Percentiles rank a stretch among this genome's conserved stretches.
phyloP scores from a whole-genome alignment of 2,888 invertebrate genomes.

The Galerucella pusilla region DNA sequence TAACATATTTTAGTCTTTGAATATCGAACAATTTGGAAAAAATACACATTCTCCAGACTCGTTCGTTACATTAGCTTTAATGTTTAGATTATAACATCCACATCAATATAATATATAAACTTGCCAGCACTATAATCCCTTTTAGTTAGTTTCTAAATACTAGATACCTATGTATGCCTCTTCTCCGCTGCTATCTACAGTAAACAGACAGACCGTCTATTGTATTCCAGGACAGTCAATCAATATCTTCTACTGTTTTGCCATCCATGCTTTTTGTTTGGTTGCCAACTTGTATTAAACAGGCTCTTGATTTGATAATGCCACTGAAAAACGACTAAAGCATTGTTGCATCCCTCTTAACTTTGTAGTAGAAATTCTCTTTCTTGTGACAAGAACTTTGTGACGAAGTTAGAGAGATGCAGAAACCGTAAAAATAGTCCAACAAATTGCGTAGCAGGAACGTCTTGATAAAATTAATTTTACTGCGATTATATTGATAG shows the following conservation, averaged over 20 bases:
- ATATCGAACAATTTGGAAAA: too few relatives aligned
- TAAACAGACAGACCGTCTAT: conserved; percentile 46
- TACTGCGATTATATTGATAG: too few relatives aligned
- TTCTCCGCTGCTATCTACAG: conserved; percentile 45
- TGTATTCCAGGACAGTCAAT: conserved; percentile 49
- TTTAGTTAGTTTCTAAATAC: conserved; percentile 30
- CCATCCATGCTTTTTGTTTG: conserved; percentile 54
- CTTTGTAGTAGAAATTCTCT: conserved; percentile 19
- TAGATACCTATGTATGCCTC: conserved; percentile 44
- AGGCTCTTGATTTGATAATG: conserved; percentile 54
- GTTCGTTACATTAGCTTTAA: too few relatives aligned
- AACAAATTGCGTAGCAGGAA: not conserved
- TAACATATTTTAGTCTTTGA: too few relatives aligned
- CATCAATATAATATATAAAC: conserved; percentile 1
- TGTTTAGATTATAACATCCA: not conserved
- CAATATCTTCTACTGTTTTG: conserved; percentile 52
- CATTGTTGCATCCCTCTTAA: conserved; percentile 29
- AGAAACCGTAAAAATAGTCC: not conserved
- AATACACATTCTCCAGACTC: too few relatives aligned
- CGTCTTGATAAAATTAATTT: not conserved
- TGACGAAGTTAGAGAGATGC: not conserved
- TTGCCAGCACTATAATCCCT: conserved; percentile 16
- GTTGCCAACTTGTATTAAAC: conserved; percentile 55
- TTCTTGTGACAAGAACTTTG: conserved; percentile 4
- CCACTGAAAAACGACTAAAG: conserved; percentile 36